A percentile compares a stretch with the other conserved stretches of the same genome.
Conservation (phyloP, 2,113 vertebrate species). For the Garra rufa region DNA sequence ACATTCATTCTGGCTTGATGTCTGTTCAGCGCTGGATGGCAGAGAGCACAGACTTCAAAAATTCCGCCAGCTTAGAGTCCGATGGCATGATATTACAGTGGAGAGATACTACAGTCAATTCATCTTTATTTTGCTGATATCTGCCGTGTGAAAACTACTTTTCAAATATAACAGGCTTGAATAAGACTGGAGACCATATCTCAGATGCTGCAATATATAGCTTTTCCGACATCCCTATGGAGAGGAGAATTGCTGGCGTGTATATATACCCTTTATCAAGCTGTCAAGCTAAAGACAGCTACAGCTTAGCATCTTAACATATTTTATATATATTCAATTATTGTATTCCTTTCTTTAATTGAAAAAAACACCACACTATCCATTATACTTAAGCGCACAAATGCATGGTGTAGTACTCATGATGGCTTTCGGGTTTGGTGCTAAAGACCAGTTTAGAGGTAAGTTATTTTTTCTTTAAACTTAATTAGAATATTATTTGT, state of each 20-base stretch:
- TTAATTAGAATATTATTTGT: background rate
- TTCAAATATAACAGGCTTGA: conserved; percentile 3
- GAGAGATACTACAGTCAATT: conserved; percentile 30
- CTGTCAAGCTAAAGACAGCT: background rate
- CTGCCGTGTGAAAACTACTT: conserved; percentile 14
- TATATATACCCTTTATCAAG: background rate
- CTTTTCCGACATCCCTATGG: background rate
- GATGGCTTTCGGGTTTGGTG: too few species aligned
- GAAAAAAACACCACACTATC: background rate
- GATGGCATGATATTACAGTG: conserved; percentile 59
- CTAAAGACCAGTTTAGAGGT: too few species aligned
- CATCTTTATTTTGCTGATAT: conserved; percentile 39
- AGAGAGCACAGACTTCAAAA: conserved; percentile 58
- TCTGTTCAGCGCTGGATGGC: conserved; percentile 61
- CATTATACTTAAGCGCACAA: too few species aligned
- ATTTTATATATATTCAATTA: too few species aligned
- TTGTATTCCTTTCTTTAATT: background rate
- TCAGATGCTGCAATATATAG: background rate
- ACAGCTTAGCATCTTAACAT: background rate
- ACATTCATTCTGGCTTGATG: conserved; percentile 67
- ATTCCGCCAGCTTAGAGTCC: conserved; percentile 60
- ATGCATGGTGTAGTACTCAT: too few species aligned
- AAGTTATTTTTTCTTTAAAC: too few species aligned
- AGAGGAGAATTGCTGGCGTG: background rate
- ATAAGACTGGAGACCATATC: background rate